These are phyloP conservation scores for Drosophila rellima DNA, from an alignment of 2,888 invertebrate species.

Conservation along the genomic window DNA sequence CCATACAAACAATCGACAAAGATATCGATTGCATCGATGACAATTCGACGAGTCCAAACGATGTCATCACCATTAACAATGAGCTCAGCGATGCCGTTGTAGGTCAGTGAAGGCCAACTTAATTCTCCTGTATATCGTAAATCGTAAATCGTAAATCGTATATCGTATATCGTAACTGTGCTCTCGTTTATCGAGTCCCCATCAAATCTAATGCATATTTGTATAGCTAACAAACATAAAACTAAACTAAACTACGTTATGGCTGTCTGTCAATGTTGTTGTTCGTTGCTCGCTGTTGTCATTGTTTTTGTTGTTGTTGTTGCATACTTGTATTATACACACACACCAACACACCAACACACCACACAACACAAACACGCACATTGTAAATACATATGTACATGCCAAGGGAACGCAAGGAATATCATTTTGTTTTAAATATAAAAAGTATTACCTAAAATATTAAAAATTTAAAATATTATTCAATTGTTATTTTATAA, in stretches of 20 bases:
- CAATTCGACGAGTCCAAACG: conserved; percentile 83
- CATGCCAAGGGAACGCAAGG: conserved; percentile 3
- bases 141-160: conserved; percentile 24
- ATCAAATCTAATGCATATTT: conserved; percentile 50
- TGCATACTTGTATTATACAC: conserved; percentile 50
- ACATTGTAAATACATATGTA: conserved; percentile 12
- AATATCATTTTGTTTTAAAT: background rate
- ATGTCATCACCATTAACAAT: conserved; percentile 83
- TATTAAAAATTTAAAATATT: too few relatives aligned
- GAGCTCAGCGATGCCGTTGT: conserved; percentile 81
- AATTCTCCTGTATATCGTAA: conserved; percentile 21
- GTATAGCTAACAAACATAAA: conserved; percentile 52
- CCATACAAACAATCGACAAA: conserved; percentile 85
- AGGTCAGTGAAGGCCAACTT: conserved; percentile 83
- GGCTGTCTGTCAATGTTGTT: conserved; percentile 70
- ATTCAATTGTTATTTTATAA: too few relatives aligned
- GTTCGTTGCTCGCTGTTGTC: conserved; percentile 56
- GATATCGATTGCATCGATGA: conserved; percentile 83
- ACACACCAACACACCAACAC: conserved; percentile 20
- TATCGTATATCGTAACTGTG: conserved; percentile 32
- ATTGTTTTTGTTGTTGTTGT: conserved; percentile 47
- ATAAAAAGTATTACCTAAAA: background rate
- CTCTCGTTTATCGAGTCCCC: conserved; percentile 14
- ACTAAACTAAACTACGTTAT: conserved; percentile 23
- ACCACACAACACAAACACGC: conserved; percentile 7